Base-by-base conservation (phyloP, 2,797 vertebrate species). In the Harpagifer antarcticus region DNA sequence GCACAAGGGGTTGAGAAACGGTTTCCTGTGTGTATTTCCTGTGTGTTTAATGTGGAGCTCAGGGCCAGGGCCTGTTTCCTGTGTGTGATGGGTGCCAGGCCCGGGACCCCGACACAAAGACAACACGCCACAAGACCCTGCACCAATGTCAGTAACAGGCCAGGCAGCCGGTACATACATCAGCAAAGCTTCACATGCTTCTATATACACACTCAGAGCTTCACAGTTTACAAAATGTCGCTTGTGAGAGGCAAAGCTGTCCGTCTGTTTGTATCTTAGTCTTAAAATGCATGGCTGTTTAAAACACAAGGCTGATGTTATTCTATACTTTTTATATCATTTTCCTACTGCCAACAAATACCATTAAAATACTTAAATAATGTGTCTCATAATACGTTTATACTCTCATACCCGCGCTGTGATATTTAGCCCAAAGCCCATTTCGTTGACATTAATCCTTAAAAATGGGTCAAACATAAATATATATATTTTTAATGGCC, bases 51-150 rank as follows among this genome's bases (percentile, higher is more conserved):
- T 90, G 89, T 92, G 86, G 80, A 90, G 82, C 86, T 89, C 84
- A 86, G 84, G 79, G 86, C 88, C 86, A 81, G 86, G 82, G 89
- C 82, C 90, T 91, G 93, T 90, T 93, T 94, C 94, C 93, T 93
- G 91, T 90, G 90, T 90, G 84, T 93, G 93, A 93, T 92, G 93
- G 92, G 92, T 94, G 88, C 93, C 92, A 93, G 93, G 88, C 86
- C 86, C 76, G 47, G 69, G 79, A 79, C 73, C 84, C 84, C 58
- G 61, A 81, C 82, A 83, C 59, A 82, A 74, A 87, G 77, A 82
- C 86, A 90, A 84, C 82, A 84, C 64, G 11, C 66, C 63, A 49
- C 14, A 1, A 76, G 64, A 58, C 59, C 33, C 37, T 37, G 33
- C 72, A 72, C 59, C 50, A 66, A 73, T 88, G 74, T 84, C 65